A percentile compares a stretch with the other conserved stretches of the same genome.
phyloP scores from a whole-genome alignment of 2,113 vertebrate species.

The Corythoichthys intestinalis region DNA sequence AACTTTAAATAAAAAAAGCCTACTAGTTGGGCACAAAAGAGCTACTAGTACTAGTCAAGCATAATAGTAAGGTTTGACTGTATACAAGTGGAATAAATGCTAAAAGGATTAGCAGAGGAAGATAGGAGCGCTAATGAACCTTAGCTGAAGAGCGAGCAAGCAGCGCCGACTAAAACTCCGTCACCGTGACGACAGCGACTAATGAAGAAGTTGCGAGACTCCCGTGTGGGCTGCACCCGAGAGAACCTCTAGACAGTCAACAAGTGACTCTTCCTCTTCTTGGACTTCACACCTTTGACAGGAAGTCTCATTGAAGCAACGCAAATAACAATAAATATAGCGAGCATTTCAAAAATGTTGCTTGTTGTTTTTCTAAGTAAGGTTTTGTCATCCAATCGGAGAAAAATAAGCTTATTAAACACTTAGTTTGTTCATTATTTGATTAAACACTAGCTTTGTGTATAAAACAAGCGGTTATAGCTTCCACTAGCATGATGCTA shows the following conservation, averaged over 20 bases:
- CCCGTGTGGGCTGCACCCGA: constrained; percentile 44
- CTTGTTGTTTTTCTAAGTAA: too few relatives aligned
- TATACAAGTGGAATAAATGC: background rate
- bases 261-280: constrained; percentile 41
- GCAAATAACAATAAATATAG: too few relatives aligned
- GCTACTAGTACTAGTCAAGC: background rate
- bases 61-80: too few relatives aligned
- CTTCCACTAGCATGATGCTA: too few relatives aligned
- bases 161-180: background rate
- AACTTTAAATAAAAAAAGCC: too few relatives aligned
- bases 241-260: constrained; percentile 59
- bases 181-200: background rate
- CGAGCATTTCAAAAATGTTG: too few relatives aligned
- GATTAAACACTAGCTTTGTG: too few relatives aligned
- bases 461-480: too few relatives aligned
- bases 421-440: too few relatives aligned
- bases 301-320: too few relatives aligned
- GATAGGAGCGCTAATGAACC: background rate
- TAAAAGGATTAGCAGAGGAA: background rate
- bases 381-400: too few relatives aligned
- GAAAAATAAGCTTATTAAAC: too few relatives aligned
- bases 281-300: background rate
- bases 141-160: background rate
- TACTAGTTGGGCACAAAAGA: background rate
- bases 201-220: constrained; percentile 12